Evolutionary conservation across 2,888 invertebrate species (phyloP).

Genomic region (Aleiodes alternator): DNA sequence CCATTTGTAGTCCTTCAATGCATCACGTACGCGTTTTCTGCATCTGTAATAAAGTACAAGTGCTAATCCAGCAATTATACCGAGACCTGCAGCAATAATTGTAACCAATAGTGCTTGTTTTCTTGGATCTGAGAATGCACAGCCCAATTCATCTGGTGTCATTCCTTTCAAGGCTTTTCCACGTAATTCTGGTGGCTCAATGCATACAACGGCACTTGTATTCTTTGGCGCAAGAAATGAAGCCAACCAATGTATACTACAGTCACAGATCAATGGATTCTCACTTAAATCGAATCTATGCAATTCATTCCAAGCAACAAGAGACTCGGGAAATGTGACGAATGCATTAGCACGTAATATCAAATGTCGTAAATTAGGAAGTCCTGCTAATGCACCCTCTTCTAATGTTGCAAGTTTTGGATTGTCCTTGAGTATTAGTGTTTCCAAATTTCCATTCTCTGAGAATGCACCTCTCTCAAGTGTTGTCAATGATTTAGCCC

Average conservation of each 20-base stretch:
- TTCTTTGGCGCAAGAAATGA: slow-evolving; percentile 83
- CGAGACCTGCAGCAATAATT: slow-evolving; percentile 84
- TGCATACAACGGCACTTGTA: slow-evolving; percentile 84
- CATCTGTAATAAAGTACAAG: slow-evolving; percentile 86
- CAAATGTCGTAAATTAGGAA: slow-evolving; percentile 87
- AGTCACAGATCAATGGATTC: slow-evolving; percentile 89
- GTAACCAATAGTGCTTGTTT: slow-evolving; percentile 89
- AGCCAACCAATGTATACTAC: slow-evolving; percentile 87
- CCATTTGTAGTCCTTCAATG: slow-evolving; percentile 89
- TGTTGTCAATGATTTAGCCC: slow-evolving; percentile 83
- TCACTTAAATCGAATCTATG: slow-evolving; percentile 87
- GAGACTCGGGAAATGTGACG: slow-evolving; percentile 84
- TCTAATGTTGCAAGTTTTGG: slow-evolving; percentile 85
- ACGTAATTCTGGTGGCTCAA: slow-evolving; percentile 83
- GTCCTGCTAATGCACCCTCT: slow-evolving; percentile 85
- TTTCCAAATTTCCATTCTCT: slow-evolving; percentile 88
- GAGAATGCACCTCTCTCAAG: slow-evolving; percentile 87
- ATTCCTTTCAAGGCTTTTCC: slow-evolving; percentile 81
- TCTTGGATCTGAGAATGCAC: slow-evolving; percentile 86
- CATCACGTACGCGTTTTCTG: slow-evolving; percentile 87
- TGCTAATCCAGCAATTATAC: slow-evolving; percentile 83
- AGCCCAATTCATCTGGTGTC: slow-evolving; percentile 87
- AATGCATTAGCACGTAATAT: slow-evolving; percentile 88
- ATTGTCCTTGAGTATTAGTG: slow-evolving; percentile 85
- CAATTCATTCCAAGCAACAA: slow-evolving; percentile 87